phyloP scores from a whole-genome alignment of 2,888 invertebrate species.

The Campoplex capitator region DNA sequence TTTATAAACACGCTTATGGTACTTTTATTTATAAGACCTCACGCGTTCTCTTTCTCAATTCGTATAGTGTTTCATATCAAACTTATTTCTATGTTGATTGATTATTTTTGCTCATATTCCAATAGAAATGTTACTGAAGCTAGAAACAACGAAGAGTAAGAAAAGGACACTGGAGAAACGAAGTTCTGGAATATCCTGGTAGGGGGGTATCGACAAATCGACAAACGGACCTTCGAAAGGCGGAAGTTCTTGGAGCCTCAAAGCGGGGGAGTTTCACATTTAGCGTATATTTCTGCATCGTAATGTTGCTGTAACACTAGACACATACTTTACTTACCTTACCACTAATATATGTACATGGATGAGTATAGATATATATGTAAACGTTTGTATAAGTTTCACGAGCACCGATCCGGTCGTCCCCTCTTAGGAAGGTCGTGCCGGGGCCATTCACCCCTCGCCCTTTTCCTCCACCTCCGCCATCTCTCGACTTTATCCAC shows the following conservation, averaged over 20 bases:
- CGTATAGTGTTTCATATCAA: no score
- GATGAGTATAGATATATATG: not conserved
- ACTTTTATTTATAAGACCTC: no score
- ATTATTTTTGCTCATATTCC: no score
- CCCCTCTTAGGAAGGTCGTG: conserved; percentile 77
- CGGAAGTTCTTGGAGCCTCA: conserved; percentile 71
- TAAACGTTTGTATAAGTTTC: conserved; percentile 34
- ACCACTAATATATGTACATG: conserved; percentile 14
- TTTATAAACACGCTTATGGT: no score
- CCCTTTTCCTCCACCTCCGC: conserved; percentile 75
- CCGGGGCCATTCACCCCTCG: conserved; percentile 78
- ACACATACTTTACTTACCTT: conserved; percentile 18
- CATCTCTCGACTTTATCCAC: conserved; percentile 45
- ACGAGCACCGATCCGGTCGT: conserved; percentile 54
- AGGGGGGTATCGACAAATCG: conserved; percentile 50
- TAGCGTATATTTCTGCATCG: conserved; percentile 21
- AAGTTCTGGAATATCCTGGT: not conserved
- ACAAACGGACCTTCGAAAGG: conserved; percentile 71
- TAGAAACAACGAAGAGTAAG: not conserved
- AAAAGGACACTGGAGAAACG: not conserved
- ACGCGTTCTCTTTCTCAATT: no score
- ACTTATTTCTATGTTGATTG: no score
- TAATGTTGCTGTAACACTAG: conserved; percentile 40
- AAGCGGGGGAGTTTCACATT: conserved; percentile 73
- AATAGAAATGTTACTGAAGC: not conserved